phyloP scores from a whole-genome alignment of 64 coral and sea anemone genomes.

The Stichodactyla mertensii region DNA sequence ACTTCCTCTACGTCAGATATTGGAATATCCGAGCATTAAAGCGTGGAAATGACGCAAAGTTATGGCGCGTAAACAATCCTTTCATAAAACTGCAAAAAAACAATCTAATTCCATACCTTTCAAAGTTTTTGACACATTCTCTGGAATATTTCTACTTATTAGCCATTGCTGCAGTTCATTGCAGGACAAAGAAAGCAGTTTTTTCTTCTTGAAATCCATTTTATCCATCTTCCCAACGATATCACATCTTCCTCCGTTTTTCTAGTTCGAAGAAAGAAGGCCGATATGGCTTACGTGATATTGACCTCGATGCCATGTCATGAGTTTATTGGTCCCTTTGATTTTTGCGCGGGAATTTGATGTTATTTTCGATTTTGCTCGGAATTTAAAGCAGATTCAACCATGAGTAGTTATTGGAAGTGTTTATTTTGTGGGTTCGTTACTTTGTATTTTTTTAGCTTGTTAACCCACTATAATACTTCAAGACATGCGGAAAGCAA shows the following conservation, averaged over 20 bases:
- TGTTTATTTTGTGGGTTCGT: conserved; percentile 14
- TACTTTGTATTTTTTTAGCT: conserved; percentile 24
- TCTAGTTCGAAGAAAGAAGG: not conserved
- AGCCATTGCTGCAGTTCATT: conserved; percentile 11
- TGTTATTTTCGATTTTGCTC: not conserved
- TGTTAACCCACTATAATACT: conserved; percentile 34
- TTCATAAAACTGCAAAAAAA: not conserved
- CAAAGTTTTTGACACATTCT: not conserved
- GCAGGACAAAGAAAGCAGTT: not conserved
- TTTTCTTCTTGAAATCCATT: not conserved
- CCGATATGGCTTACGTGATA: too few species aligned
- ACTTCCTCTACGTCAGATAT: conserved; percentile 6
- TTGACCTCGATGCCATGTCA: not conserved
- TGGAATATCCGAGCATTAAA: not conserved
- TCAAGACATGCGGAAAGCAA: not conserved
- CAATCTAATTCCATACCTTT: not conserved
- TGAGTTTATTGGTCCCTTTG: not conserved
- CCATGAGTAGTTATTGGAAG: not conserved
- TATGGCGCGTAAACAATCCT: not conserved
- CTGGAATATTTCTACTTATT: conserved; percentile 4
- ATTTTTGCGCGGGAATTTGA: not conserved
- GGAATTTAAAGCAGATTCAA: not conserved
- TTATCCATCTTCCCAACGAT: not conserved
- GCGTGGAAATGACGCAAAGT: not conserved
- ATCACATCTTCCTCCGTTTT: not conserved